phyloP scores from a whole-genome alignment of 1,140 invertebrate genomes.

The Aricia agestis region DNA sequence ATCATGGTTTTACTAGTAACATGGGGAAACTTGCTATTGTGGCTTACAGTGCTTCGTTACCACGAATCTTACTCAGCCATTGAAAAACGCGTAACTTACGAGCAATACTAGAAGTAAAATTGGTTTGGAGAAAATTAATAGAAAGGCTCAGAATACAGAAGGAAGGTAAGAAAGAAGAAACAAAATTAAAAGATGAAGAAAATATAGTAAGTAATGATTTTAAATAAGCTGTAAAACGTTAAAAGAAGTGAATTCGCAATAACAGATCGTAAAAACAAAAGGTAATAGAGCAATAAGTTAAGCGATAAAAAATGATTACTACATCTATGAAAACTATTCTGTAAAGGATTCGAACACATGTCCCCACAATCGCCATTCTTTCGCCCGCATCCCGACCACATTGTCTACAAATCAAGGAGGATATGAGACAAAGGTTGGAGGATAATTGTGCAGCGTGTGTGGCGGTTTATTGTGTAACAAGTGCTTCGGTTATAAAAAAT shows the following conservation, averaged over 20 bases:
- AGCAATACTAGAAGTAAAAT: too few relatives aligned
- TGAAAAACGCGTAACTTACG: not conserved
- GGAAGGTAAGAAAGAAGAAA: not conserved
- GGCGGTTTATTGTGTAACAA: constrained; percentile 30
- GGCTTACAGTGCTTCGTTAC: not conserved
- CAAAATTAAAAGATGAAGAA: not conserved
- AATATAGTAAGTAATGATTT: too few relatives aligned
- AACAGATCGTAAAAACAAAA: not conserved
- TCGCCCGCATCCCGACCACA: constrained; percentile 36
- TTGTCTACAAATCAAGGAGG: constrained; percentile 36
- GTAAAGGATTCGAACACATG: constrained; percentile 30
- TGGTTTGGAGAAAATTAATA: too few relatives aligned
- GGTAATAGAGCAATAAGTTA: not conserved
- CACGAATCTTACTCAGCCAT: not conserved
- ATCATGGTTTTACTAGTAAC: constrained; percentile 3
- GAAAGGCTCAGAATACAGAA: too few relatives aligned
- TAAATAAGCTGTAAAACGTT: not conserved
- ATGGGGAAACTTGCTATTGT: not conserved
- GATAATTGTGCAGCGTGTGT: constrained; percentile 33
- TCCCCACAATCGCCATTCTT: constrained; percentile 35
- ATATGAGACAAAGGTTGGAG: constrained; percentile 33
- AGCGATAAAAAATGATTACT: not conserved
- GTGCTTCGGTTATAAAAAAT: constrained; percentile 25
- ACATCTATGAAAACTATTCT: not conserved
- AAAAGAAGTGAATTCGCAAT: not conserved